phyloP scores from a whole-genome alignment of 2,888 invertebrate genomes.

The Polia nebulosa region DNA sequence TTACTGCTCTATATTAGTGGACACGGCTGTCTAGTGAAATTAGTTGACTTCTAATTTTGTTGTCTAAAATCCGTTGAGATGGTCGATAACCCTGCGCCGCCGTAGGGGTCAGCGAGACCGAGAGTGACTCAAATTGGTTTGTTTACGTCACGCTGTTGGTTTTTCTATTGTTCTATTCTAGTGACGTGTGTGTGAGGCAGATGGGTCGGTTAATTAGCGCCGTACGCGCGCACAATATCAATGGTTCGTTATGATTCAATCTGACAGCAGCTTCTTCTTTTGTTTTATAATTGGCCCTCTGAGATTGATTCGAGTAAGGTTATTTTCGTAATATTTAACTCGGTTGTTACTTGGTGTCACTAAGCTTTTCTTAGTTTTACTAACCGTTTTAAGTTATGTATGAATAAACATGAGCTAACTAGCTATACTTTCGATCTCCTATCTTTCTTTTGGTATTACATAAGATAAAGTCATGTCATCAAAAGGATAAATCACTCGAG shows the following conservation, averaged over 20 bases:
- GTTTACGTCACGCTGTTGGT: slow-evolving; percentile 66
- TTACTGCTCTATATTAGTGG: slow-evolving; percentile 86
- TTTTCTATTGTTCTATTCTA: slow-evolving; percentile 66
- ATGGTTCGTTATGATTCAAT: slow-evolving; percentile 52
- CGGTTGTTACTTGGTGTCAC: neutral
- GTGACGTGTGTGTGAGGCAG: slow-evolving; percentile 49
- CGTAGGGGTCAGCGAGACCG: slow-evolving; percentile 57
- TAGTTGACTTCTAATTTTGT: slow-evolving; percentile 74
- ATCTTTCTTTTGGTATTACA: neutral
- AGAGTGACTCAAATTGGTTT: slow-evolving; percentile 63
- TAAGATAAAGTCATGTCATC: neutral
- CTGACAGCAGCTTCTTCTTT: slow-evolving; percentile 44
- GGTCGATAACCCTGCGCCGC: slow-evolving; percentile 57
- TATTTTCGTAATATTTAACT: neutral
- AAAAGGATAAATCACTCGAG: neutral
- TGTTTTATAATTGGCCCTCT: slow-evolving; percentile 33
- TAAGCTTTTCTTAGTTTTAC: neutral
- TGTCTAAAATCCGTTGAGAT: slow-evolving; percentile 69
- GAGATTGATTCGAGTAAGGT: slow-evolving; percentile 32
- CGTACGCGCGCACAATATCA: slow-evolving; percentile 44
- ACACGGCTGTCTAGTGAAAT: slow-evolving; percentile 88
- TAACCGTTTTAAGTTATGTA: neutral
- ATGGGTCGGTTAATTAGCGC: slow-evolving; percentile 55
- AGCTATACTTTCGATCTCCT: too few relatives aligned
- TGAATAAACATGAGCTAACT: neutral